Conservation (phyloP, 1,140 invertebrate genomes). For the Lepidotrigona ventralis region DNA sequence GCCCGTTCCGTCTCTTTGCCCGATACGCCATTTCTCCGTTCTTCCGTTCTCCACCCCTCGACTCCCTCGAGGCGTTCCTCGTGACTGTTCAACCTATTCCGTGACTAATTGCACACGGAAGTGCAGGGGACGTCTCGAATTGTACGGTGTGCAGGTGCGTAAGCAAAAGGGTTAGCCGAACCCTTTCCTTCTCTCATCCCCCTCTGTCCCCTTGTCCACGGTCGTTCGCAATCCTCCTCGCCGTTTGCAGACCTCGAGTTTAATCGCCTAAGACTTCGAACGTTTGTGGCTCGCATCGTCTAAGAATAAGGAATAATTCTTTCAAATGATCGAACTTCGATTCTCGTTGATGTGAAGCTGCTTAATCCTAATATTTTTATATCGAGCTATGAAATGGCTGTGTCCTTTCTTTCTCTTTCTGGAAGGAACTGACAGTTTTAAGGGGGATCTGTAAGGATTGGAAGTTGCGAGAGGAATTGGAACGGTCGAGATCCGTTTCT, state of each 20-base stretch:
- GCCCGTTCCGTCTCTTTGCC: background rate
- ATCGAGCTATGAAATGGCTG: background rate
- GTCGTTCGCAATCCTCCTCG: background rate
- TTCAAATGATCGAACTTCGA: background rate
- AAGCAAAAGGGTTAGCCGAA: slow-evolving; percentile 25
- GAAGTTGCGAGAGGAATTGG: background rate
- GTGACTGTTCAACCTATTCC: slow-evolving; percentile 48
- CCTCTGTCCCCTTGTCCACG: background rate
- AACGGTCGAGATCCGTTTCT: background rate
- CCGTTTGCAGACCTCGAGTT: background rate
- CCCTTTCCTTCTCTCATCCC: background rate
- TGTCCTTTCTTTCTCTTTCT: background rate
- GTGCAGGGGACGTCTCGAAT: slow-evolving; percentile 54
- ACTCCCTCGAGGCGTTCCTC: background rate
- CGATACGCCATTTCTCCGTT: slow-evolving; percentile 9
- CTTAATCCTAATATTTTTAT: background rate
- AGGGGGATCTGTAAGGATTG: background rate
- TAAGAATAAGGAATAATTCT: background rate
- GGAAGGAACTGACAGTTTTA: no score
- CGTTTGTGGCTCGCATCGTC: background rate
- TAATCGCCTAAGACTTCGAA: background rate
- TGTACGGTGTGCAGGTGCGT: slow-evolving; percentile 51
- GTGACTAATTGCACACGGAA: slow-evolving; percentile 62
- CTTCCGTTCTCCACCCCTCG: background rate
- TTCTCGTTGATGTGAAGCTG: background rate